phyloP scores from a whole-genome alignment of 64 coral and sea anemone genomes.

The Exaiptasia diaphana region DNA sequence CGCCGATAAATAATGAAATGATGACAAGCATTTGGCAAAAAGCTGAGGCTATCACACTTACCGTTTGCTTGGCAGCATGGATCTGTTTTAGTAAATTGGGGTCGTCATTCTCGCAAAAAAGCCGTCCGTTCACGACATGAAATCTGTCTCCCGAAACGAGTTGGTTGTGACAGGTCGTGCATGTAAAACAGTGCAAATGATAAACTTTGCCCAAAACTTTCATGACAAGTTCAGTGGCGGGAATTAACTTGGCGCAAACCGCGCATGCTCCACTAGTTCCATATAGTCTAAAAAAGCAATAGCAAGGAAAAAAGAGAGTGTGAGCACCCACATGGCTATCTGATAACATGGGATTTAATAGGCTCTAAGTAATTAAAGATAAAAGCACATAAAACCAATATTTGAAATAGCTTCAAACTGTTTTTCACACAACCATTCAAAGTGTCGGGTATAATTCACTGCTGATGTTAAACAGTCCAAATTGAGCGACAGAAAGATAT shows the following conservation, averaged over 20 bases:
- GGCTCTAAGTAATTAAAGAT: constrained; percentile 91
- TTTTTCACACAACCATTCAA: constrained; percentile 69
- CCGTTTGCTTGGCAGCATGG: constrained; percentile 90
- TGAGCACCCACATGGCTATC: constrained; percentile 38
- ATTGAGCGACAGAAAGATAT: constrained; percentile 55
- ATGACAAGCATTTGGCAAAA: constrained; percentile 64
- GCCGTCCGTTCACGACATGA: constrained; percentile 90
- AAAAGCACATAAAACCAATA: constrained; percentile 93
- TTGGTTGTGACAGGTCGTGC: constrained; percentile 88
- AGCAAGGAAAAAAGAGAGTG: constrained; percentile 43
- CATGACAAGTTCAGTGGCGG: constrained; percentile 95
- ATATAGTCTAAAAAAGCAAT: constrained; percentile 82
- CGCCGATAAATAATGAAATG: constrained; percentile 63
- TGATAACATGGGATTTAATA: constrained; percentile 89
- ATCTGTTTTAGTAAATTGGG: constrained; percentile 82
- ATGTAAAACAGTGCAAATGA: constrained; percentile 90
- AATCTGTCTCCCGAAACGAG: constrained; percentile 89
- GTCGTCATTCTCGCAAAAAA: constrained; percentile 97
- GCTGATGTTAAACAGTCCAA: constrained; percentile 62
- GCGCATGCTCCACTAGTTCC: constrained; percentile 96
- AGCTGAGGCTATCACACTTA: constrained; percentile 33
- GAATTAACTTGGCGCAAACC: constrained; percentile 84
- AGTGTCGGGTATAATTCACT: constrained; percentile 74
- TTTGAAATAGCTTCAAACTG: constrained; percentile 95
- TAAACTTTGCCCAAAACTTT: constrained; percentile 97